Evolutionary conservation across 2,797 vertebrate species (phyloP).

Genomic region (Chaunax sp.): DNA sequence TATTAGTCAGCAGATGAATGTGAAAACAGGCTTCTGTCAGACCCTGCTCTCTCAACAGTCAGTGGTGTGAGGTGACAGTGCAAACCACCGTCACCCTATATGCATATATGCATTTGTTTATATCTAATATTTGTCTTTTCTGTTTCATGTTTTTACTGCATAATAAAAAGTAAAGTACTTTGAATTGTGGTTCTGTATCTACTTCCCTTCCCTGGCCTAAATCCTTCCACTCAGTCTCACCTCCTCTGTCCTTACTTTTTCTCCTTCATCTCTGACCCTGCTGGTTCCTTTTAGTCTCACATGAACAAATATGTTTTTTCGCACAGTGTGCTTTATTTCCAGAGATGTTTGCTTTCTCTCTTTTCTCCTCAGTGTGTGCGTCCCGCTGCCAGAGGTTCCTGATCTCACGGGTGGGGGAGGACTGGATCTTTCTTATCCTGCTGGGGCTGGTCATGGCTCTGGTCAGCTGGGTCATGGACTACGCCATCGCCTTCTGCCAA

Average conservation of each 20-base stretch:
- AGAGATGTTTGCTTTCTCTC: conserved; percentile 3
- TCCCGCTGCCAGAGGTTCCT: conserved; percentile 93
- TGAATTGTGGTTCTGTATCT: not conserved
- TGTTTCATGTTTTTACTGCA: not conserved
- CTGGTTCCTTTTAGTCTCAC: conserved; percentile 17
- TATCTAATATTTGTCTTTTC: not conserved
- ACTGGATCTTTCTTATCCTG: conserved; percentile 99
- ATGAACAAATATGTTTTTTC: not conserved
- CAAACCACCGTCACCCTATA: no score
- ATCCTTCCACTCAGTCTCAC: not conserved
- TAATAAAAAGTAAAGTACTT: not conserved
- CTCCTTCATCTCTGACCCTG: conserved; percentile 3
- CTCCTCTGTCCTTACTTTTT: conserved; percentile 2
- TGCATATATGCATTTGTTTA: not conserved
- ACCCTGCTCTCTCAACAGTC: no score
- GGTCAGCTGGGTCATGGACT: conserved; percentile 99
- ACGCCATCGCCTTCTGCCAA: conserved; percentile 94
- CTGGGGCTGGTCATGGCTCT: conserved; percentile 96
- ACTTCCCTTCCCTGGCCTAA: not conserved
- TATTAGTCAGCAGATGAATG: no score
- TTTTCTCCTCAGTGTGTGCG: conserved; percentile 85
- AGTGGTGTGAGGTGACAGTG: no score
- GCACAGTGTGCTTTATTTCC: conserved; percentile 1
- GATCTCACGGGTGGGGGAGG: conserved; percentile 95
- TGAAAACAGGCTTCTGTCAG: no score